Conservation (phyloP, 2,888 invertebrate genomes). For the Parascotia fuliginaria region DNA sequence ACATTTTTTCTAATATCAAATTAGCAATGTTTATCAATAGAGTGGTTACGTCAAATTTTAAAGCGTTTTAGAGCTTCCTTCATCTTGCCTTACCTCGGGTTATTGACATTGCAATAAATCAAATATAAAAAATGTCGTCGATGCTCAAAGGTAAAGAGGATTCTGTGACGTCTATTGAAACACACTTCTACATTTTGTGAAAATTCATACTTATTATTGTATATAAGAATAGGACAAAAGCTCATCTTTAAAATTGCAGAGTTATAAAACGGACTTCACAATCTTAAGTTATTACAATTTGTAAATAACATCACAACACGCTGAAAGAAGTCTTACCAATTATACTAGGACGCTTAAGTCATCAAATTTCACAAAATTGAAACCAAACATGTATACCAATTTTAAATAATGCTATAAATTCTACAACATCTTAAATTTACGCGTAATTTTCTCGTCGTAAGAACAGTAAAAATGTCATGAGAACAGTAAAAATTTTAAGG, state of each 20-base stretch:
- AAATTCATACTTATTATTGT: not conserved
- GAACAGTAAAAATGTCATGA: conserved; percentile 6
- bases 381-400: too few species aligned
- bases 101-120: too few species aligned
- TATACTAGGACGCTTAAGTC: not conserved
- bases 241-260: conserved; percentile 2
- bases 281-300: conserved; percentile 1
- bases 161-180: too few species aligned
- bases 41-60: too few species aligned
- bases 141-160: too few species aligned
- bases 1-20: too few species aligned
- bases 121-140: too few species aligned
- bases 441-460: too few species aligned
- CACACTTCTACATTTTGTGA: not conserved
- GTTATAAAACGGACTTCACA: conserved; percentile 1
- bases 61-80: too few species aligned
- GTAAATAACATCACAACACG: conserved; percentile 6
- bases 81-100: too few species aligned
- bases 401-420: not conserved
- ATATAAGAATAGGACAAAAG: conserved; percentile 2
- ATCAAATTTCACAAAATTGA: too few species aligned
- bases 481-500: conserved; percentile 26
- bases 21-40: too few species aligned
- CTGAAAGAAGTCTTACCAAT: not conserved
- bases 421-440: conserved; percentile 2